phyloP scores from a whole-genome alignment of 53 echinoderm and acorn worm species.

The Astropecten irregularis region DNA sequence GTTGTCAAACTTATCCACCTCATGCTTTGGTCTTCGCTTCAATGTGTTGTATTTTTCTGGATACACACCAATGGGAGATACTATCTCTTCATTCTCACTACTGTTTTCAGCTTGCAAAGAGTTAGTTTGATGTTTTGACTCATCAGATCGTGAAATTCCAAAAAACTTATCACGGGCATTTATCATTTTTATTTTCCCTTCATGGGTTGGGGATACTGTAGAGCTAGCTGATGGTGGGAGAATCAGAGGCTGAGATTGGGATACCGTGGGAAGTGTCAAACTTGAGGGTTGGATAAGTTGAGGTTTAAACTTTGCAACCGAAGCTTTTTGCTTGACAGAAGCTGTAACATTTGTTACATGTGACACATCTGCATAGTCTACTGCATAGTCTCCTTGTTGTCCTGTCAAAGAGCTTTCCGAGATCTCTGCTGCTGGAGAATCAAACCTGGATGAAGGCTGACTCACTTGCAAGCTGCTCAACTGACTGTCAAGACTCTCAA shows the following conservation, averaged over 20 bases:
- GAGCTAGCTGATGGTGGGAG: not conserved
- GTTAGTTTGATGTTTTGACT: too few species aligned
- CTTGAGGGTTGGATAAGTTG: constrained; percentile 29
- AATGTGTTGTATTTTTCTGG: constrained; percentile 86
- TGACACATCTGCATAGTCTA: not conserved
- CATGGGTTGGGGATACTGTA: constrained; percentile 29
- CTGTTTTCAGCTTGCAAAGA: constrained; percentile 32
- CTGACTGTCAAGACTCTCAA: constrained; percentile 61
- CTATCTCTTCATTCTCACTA: not conserved
- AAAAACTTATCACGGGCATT: constrained; percentile 61
- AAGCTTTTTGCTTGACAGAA: constrained; percentile 25
- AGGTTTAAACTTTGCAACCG: constrained; percentile 25
- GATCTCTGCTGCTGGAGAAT: constrained; percentile 15
- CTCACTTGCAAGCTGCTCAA: constrained; percentile 35
- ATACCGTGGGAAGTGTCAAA: constrained; percentile 11
- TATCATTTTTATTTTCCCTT: constrained; percentile 32
- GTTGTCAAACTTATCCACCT: not conserved
- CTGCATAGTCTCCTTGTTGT: not conserved
- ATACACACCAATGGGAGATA: constrained; percentile 72
- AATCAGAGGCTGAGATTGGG: constrained; percentile 19
- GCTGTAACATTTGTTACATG: not conserved
- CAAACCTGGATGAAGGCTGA: not conserved
- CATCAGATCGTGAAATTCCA: constrained; percentile 68
- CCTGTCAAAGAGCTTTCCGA: not conserved
- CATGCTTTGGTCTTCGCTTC: constrained; percentile 69